Evolutionary conservation across 1,140 invertebrate genomes (phyloP), one percentile per base, ranked within the genome.

Genomic region (Argopecten irradians): DNA sequence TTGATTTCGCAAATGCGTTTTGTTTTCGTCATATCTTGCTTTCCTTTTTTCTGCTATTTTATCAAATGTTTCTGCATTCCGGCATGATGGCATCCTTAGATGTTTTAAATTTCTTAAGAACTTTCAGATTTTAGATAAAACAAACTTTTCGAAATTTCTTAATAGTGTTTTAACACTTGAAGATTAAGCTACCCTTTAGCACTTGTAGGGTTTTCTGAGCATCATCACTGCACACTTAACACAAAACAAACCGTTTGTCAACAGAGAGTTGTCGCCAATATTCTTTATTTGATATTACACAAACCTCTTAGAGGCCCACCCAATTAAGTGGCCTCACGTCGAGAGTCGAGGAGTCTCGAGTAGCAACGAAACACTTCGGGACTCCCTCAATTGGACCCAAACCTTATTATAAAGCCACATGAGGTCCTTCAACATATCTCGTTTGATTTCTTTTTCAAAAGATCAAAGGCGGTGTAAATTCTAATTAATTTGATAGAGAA

Each of bases 401-500:
- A 71, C 55, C 55, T 28, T 71, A 71, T 71, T 71, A 71, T 3
- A n/a, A 28, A 71, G 1, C 55, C 22, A 71, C 55, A 28, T 22
- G 55, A 1, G 55, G 55, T 71, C n/a, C 55, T 71, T 28, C 1
- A 71, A 71, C 1, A 16, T 71, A 71, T 71, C 28, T 71, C 55
- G 55, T 71, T 71, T 71, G 55, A 71, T 28, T 71, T 71, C 55
- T 5, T 71, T 71, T 71, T 71, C 55, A 71, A 71, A 71, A 71
- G 55, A 71, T 71, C 55, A 71, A 71, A 71, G 28, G 55, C 55
- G 55, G n/a, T 71, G 11, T 71, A 71, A 71, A 71, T 71, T 71
- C 55, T 71, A 71, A 71, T 71, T 71, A 71, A 71, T 71, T 28
- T 71, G 55, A 71, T 71, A n/a, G 22, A n/a, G 55, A 71, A 71